Conservation (phyloP, 2,113 vertebrate species). For the Piprites chloris region DNA sequence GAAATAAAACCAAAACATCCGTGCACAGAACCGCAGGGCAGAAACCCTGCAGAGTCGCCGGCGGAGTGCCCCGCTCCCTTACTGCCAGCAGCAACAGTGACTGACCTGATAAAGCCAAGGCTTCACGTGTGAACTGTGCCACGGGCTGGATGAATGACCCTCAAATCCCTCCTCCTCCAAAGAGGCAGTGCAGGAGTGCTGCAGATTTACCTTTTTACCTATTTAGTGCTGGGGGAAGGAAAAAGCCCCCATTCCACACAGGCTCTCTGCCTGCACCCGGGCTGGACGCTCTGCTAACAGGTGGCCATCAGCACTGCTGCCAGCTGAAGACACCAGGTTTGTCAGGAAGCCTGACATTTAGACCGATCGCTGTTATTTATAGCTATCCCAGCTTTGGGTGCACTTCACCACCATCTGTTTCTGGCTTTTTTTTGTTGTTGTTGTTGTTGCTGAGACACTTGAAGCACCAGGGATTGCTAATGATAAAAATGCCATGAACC, state of each 20-base stretch:
- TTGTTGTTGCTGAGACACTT: rapidly evolving
- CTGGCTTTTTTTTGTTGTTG: neutral
- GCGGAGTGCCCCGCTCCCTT: rapidly evolving
- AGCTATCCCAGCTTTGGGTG: neutral
- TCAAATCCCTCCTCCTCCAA: neutral
- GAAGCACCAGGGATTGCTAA: neutral
- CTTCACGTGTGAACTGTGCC: neutral
- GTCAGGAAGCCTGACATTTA: constrained; percentile 39
- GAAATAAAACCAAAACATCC: neutral
- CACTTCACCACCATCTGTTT: neutral
- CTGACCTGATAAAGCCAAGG: rapidly evolving
- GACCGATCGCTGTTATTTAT: neutral
- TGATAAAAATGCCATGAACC: neutral
- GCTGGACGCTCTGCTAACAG: neutral
- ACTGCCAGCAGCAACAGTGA: neutral
- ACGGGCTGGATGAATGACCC: neutral
- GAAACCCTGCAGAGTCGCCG: neutral
- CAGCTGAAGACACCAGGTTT: neutral
- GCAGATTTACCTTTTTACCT: no score
- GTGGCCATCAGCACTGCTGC: neutral
- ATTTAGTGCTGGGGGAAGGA: neutral
- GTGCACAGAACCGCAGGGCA: neutral
- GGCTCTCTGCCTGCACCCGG: rapidly evolving
- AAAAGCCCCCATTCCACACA: rapidly evolving
- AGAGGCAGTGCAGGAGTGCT: rapidly evolving